Evolutionary conservation across 2,888 invertebrate species (phyloP), one percentile per base, ranked within the genome.

Genomic region (Tethea ocularis): DNA sequence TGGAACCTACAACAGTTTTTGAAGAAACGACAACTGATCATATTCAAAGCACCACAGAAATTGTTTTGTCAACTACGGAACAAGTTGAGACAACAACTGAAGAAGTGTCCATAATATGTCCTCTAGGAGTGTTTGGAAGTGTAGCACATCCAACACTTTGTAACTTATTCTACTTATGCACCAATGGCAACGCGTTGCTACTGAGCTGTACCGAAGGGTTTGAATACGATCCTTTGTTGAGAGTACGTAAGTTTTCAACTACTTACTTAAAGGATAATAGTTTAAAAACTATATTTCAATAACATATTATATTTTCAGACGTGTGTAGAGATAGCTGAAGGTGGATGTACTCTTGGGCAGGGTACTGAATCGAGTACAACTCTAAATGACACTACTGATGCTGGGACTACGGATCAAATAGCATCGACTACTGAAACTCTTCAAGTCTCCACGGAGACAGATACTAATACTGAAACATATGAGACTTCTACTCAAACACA

Each of bases 191-290:
- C 0, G 62, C 74, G 0, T 66, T 75, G 17, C 72, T 63, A 3
- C 33, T 80, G 3, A 66, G 23, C 26, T 84, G 84, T 22, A 66
- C 65, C 1, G 60, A 62, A 6, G 80, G 78, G 11, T 72, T 71
- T 10, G 84, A 85, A 57, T 84, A 72, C 29, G 74, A 81, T 57
- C 69, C 74, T 2, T 59, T 55, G 0, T 15, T 20, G 0, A 64
- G 46, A 56, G 80, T 80, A 56, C 72, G 72, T 62, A 22, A 8
- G 17, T 17, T 46, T 46, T 46, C 0, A n/a, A 38, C 6, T 38
- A 38, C 4, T 36, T 15, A 1, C 1, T n/a, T 38, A n/a, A 38
- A 38, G 5, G 1, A n/a, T n/a, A n/a, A 38, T 38, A 5, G 7
- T n/a, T n/a, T 33, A 33, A 38, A 38, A n/a, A 6, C 10, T 38